Conservation (phyloP, 30 jellyfish, hydroid and myxozoan genomes). For the Sanderia malayensis region DNA sequence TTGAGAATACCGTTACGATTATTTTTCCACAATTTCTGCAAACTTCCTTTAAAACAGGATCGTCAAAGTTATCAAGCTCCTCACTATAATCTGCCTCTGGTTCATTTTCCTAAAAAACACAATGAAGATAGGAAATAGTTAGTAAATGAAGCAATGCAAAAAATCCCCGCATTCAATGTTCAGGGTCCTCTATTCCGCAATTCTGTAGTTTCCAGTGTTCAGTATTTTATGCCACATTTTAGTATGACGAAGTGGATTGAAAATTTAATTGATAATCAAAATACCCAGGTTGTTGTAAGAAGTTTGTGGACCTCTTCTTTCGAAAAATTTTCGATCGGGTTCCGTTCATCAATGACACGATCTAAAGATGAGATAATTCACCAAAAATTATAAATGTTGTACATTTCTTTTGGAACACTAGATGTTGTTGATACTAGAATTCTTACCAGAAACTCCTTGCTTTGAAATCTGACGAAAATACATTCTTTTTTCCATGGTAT, state of each 20-base stretch:
- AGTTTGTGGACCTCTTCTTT: slow-evolving; percentile 68
- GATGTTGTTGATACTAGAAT: too few relatives aligned
- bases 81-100: slow-evolving; percentile 44
- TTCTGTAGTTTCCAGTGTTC: too few relatives aligned
- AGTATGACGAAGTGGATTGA: too few relatives aligned
- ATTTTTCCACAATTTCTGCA: slow-evolving; percentile 34
- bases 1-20: slow-evolving; percentile 54
- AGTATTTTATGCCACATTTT: too few relatives aligned
- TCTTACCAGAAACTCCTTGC: slow-evolving; percentile 86
- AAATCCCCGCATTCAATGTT: too few relatives aligned
- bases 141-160: too few relatives aligned
- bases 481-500: slow-evolving; percentile 90
- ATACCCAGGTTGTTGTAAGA: slow-evolving; percentile 67
- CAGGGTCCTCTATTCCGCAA: too few relatives aligned
- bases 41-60: slow-evolving; percentile 31
- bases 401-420: too few relatives aligned
- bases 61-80: slow-evolving; percentile 2
- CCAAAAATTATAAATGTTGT: too few relatives aligned
- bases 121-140: too few relatives aligned
- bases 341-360: slow-evolving; percentile 89
- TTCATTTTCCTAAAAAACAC: slow-evolving; percentile 52
- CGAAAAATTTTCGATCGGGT: slow-evolving; percentile 72
- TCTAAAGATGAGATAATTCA: slow-evolving; percentile 29
- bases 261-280: too few relatives aligned
- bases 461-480: slow-evolving; percentile 87